Conservation (phyloP, 2,113 vertebrate species). For the Anolis sagrei region DNA sequence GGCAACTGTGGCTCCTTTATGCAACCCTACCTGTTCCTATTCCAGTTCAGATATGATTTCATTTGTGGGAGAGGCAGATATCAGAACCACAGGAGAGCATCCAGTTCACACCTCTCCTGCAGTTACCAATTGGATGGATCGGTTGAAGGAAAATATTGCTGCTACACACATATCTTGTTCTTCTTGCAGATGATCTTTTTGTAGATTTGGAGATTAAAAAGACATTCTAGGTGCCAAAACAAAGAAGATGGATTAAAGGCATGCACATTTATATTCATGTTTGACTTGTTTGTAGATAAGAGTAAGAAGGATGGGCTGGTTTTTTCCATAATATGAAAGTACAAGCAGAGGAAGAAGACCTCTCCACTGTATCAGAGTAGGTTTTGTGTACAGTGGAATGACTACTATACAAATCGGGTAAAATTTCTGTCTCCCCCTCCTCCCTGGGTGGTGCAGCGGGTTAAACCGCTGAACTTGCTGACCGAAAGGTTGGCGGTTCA, state of each 20-base stretch:
- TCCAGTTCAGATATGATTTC: neutral
- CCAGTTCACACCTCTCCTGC: neutral
- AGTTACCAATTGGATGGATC: neutral
- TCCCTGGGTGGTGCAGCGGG: too few relatives aligned
- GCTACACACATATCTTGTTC: neutral
- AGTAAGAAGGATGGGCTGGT: neutral
- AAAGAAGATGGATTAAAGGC: neutral
- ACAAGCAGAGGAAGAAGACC: neutral
- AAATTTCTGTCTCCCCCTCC: too few relatives aligned
- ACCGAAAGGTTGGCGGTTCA: too few relatives aligned
- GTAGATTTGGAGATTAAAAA: neutral
- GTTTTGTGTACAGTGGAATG: too few relatives aligned
- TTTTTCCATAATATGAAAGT: neutral
- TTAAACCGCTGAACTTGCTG: too few relatives aligned
- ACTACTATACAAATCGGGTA: too few relatives aligned
- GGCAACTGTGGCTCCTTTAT: neutral
- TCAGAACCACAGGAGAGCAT: neutral
- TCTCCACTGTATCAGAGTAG: neutral
- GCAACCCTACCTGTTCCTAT: neutral
- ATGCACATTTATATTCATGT: neutral
- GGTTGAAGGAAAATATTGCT: neutral
- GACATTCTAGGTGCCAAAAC: neutral
- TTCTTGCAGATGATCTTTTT: neutral
- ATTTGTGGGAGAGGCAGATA: too few relatives aligned
- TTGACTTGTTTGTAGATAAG: neutral